Evolutionary conservation across 2,113 vertebrate species (phyloP), one percentile per base, ranked within the genome.

Genomic region (Pomatorhinus ruficollis): DNA sequence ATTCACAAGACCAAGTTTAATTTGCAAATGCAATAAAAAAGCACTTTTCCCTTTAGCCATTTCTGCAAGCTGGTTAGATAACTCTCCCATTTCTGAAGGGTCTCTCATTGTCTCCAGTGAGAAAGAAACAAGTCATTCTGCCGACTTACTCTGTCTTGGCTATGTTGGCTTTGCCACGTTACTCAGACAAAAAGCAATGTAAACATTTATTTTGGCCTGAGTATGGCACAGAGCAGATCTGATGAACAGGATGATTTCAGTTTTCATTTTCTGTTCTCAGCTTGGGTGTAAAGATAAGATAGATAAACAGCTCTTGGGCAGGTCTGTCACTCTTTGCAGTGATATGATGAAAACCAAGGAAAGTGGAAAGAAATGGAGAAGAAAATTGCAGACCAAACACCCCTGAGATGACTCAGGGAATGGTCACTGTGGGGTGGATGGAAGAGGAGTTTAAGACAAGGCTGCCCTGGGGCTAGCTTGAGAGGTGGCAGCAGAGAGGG

Each of bases 131-230:
- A 82, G 25, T 68, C n/a, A 35, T 80, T 80, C 50, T 88, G 54
- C 40, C 72, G 63, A 28, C 11, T 91, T 63, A 37, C 24, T 70
- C 21, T 89, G 52, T 13, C 27, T 66, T 74, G 39, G 33, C 83
- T 75, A 6, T 4, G 2, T 49, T 79, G 74, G 31, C 54, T 87
- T 89, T 94, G 44, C 28, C 72, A 89, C 12, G 4, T 47, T 57
- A 84, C 37, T 44, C 33, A 57, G 57, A 93, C 15, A 17, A 95
- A 91, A 78, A 79, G 23, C 1, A 0, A 90, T 76, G 66, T 50
- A 87, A 93, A 95, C 19, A 76, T 94, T 95, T 95, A 65, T 82
- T 93, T 95, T 97, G 84, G 89, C 57, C 42, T 47, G 21, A 69
- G 28, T 20, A 13, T 12, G n/a, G 49, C 37, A 76, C 49, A 69